A percentile compares a stretch with the other conserved stretches of the same genome.
Conservation (phyloP, 1,140 invertebrate species). For the Apolygus lucorum region DNA sequence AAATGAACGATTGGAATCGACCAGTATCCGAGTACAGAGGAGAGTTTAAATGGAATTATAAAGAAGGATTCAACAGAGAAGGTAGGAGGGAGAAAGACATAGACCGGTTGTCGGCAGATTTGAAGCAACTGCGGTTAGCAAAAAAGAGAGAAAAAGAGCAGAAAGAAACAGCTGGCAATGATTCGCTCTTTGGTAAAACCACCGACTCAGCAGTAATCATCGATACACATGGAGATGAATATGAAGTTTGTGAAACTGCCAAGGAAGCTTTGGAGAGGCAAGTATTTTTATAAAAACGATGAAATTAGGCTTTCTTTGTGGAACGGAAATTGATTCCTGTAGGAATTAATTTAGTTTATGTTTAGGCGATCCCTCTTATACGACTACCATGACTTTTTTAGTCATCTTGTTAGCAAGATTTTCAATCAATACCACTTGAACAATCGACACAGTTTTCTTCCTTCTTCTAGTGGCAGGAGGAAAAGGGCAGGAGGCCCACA, state of each 20-base stretch:
- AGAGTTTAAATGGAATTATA: slow-evolving; percentile 4
- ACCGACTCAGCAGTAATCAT: not conserved
- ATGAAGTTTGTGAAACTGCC: not conserved
- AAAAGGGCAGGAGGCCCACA: too few species aligned
- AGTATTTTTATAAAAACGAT: not conserved
- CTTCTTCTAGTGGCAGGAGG: too few species aligned
- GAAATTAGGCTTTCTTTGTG: not conserved
- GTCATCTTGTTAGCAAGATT: too few species aligned
- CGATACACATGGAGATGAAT: not conserved
- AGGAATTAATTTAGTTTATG: too few species aligned
- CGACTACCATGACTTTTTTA: too few species aligned
- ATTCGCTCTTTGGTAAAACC: not conserved
- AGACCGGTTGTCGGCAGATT: not conserved
- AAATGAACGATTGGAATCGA: too few species aligned
- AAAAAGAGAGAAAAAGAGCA: not conserved
- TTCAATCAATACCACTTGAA: too few species aligned
- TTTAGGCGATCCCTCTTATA: too few species aligned
- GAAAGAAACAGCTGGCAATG: not conserved
- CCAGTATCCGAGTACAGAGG: not conserved
- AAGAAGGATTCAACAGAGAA: slow-evolving; percentile 1
- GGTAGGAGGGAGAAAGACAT: not conserved
- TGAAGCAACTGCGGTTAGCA: not conserved
- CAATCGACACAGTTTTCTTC: too few species aligned
- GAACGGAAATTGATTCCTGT: too few species aligned
- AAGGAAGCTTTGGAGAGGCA: not conserved